These are phyloP conservation scores for Acronicta leporina DNA, from an alignment of 2,888 invertebrate species.

Conservation along the genomic window DNA sequence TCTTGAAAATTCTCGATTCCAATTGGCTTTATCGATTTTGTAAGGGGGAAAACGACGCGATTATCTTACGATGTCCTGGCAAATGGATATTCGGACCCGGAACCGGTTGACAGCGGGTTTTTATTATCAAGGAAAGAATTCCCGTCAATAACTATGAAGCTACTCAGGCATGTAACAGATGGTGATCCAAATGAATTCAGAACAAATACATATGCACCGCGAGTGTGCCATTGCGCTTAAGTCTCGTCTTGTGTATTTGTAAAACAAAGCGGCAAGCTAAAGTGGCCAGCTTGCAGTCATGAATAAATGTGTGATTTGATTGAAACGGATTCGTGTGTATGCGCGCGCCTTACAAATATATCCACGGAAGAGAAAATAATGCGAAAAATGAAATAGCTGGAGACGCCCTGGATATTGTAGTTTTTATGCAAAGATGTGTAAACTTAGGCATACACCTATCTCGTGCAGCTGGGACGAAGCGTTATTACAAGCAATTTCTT, in stretches of 20 bases:
- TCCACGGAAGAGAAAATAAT: constrained; percentile 70
- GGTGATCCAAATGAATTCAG: constrained; percentile 49
- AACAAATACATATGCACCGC: constrained; percentile 47
- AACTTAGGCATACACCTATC: constrained; percentile 51
- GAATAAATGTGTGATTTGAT: constrained; percentile 74
- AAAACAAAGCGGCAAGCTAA: constrained; percentile 64
- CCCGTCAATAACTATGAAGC: constrained; percentile 28
- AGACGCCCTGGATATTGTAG: constrained; percentile 64
- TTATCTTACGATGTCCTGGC: constrained; percentile 59
- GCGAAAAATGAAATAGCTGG: constrained; percentile 68
- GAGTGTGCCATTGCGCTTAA: constrained; percentile 51
- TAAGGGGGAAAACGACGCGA: constrained; percentile 59
- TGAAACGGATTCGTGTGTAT: constrained; percentile 67
- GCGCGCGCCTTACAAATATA: constrained; percentile 61
- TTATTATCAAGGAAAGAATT: constrained; percentile 55
- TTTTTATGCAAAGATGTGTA: constrained; percentile 45
- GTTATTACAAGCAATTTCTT: constrained; percentile 41
- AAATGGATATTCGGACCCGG: constrained; percentile 59
- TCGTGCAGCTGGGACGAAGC: constrained; percentile 47
- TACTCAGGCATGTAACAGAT: constrained; percentile 51
- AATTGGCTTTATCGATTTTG: constrained; percentile 58
- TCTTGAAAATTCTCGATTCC: constrained; percentile 53
- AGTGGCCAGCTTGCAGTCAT: constrained; percentile 67
- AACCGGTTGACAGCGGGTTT: constrained; percentile 46
- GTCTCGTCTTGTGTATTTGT: constrained; percentile 62